Conservation (phyloP, 1,140 invertebrate species). For the Polypedilum vanderplanki region DNA sequence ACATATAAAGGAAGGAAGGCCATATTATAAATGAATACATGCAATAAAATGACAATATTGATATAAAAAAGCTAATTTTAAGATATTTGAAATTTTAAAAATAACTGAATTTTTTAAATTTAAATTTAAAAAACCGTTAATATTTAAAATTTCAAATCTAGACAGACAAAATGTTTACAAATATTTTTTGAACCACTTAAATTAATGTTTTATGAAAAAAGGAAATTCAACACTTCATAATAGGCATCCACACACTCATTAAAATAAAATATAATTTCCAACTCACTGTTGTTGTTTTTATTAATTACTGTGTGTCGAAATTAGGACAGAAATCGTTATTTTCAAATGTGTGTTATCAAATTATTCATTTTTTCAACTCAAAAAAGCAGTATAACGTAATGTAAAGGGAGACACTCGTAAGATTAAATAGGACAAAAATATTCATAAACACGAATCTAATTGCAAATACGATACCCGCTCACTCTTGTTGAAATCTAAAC, state of each 20-base stretch:
- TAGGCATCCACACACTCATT: background rate
- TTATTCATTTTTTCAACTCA: background rate
- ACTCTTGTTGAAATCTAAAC: background rate
- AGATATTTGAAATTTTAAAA: too few relatives aligned
- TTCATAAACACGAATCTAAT: conserved; percentile 26
- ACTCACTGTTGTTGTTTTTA: background rate
- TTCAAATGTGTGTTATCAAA: conserved; percentile 19
- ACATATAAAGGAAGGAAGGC: background rate
- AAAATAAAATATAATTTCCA: background rate
- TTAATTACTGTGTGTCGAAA: conserved; percentile 6
- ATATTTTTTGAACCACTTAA: too few relatives aligned
- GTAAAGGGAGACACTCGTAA: background rate
- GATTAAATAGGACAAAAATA: background rate
- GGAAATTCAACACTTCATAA: conserved; percentile 18
- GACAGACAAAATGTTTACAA: too few relatives aligned
- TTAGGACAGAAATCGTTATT: conserved; percentile 18
- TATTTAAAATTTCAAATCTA: too few relatives aligned
- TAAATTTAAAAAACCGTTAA: too few relatives aligned
- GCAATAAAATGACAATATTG: conserved; percentile 19
- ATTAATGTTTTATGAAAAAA: background rate
- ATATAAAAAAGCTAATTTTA: too few relatives aligned
- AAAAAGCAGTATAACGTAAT: background rate
- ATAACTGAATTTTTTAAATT: too few relatives aligned
- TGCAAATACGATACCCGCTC: conserved; percentile 20
- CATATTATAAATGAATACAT: conserved; percentile 20